These are phyloP conservation scores for Drosophila asahinai DNA, from an alignment of 1,140 invertebrate species.

Conservation along the genomic window DNA sequence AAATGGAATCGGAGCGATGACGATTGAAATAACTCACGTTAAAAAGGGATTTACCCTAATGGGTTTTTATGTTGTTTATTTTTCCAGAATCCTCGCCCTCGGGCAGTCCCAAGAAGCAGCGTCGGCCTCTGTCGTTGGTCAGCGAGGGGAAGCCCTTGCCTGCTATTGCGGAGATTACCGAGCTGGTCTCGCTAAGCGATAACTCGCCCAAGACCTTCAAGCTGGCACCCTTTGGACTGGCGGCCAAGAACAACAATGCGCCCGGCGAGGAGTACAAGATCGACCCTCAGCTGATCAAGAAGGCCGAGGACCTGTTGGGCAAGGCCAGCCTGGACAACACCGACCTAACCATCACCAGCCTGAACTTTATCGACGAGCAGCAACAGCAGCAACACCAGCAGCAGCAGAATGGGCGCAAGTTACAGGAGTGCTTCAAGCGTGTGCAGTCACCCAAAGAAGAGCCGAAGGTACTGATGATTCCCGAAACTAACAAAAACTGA, in stretches of 20 bases:
- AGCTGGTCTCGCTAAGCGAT: conserved; percentile 86
- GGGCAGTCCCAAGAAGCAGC: conserved; percentile 86
- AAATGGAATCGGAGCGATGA: too few relatives aligned
- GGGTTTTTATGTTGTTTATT: background rate
- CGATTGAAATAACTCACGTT: too few relatives aligned
- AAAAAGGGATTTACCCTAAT: too few relatives aligned
- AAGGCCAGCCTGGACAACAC: conserved; percentile 86
- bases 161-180: conserved; percentile 86
- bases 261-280: conserved; percentile 78
- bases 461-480: conserved; percentile 21
- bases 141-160: conserved; percentile 86
- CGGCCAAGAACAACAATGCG: conserved; percentile 71
- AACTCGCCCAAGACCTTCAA: conserved; percentile 83
- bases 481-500: too few relatives aligned
- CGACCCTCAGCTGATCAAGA: conserved; percentile 81
- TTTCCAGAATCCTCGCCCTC: conserved; percentile 86
- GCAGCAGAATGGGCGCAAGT: conserved; percentile 62
- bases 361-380: conserved; percentile 87
- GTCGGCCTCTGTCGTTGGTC: conserved; percentile 85
- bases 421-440: conserved; percentile 73
- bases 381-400: conserved; percentile 64
- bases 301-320: conserved; percentile 82
- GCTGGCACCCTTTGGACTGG: conserved; percentile 67
- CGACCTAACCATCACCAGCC: conserved; percentile 87
- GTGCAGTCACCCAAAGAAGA: conserved; percentile 71